phyloP scores from a whole-genome alignment of 2,797 vertebrate species.

The Parotocinclus haroldoi region DNA sequence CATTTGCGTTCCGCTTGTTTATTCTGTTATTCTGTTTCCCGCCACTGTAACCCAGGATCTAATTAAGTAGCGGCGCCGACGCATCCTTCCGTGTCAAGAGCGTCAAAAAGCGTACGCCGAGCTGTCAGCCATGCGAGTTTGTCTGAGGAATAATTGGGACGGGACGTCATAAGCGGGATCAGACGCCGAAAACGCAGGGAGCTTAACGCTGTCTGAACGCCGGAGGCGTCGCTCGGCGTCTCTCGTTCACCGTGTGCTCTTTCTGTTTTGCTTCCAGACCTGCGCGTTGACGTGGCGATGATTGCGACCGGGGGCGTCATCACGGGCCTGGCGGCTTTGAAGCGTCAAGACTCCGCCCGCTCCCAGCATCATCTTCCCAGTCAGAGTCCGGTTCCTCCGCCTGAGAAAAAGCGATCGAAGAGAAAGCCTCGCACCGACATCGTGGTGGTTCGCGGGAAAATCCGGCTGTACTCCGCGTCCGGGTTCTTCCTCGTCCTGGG shows the following conservation, averaged over 20 bases:
- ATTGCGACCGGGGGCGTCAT: constrained; percentile 96
- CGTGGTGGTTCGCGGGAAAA: constrained; percentile 89
- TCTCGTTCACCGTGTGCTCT: neutral
- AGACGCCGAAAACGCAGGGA: constrained; percentile 4
- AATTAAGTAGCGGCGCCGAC: constrained; percentile 9
- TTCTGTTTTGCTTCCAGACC: constrained; percentile 27
- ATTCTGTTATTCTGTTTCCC: constrained; percentile 6
- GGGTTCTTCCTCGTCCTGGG: constrained; percentile 94
- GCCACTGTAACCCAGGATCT: neutral
- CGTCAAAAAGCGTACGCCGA: neutral
- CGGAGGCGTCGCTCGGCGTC: neutral
- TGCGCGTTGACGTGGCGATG: constrained; percentile 69
- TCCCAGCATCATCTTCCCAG: constrained; percentile 82
- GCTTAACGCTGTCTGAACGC: constrained; percentile 4
- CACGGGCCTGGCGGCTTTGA: constrained; percentile 94
- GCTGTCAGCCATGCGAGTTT: neutral
- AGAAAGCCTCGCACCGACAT: constrained; percentile 86
- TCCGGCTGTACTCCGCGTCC: constrained; percentile 90
- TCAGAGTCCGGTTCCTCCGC: constrained; percentile 57
- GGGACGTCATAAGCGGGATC: neutral
- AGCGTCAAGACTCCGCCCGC: constrained; percentile 92
- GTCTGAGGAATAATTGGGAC: constrained; percentile 6
- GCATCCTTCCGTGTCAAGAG: neutral
- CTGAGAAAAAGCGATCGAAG: constrained; percentile 76
- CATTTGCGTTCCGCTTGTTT: constrained; percentile 11